Percentiles rank a stretch among this genome's conserved stretches.
These are phyloP conservation scores for Thryonomys swinderianus DNA, from an alignment of 2,113 vertebrate genomes.

Conservation along the genomic window DNA sequence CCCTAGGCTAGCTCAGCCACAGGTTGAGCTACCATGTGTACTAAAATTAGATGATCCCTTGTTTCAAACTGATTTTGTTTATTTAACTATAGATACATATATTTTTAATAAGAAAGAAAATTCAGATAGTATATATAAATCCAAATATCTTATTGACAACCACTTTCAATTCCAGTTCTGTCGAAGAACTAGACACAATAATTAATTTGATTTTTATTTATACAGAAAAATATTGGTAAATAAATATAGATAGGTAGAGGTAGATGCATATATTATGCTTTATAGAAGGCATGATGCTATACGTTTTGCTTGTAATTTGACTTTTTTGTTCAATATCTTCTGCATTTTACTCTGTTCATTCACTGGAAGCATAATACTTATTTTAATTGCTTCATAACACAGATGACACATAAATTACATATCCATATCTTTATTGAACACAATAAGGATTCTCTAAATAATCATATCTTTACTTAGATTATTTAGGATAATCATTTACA, in stretches of 20 bases:
- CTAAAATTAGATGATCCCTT: slow-evolving; percentile 29
- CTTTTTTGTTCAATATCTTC: neutral
- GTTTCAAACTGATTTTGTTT: slow-evolving; percentile 46
- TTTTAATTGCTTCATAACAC: neutral
- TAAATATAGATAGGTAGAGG: neutral
- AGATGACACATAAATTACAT: neutral
- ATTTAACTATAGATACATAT: slow-evolving; percentile 27
- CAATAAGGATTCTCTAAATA: neutral
- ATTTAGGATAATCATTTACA: neutral
- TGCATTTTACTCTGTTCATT: neutral
- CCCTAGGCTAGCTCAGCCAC: neutral
- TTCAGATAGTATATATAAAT: neutral
- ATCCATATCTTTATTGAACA: neutral
- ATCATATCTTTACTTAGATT: neutral
- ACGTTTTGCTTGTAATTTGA: neutral
- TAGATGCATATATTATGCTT: neutral
- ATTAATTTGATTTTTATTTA: neutral
- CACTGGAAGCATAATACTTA: neutral
- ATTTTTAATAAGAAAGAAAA: neutral
- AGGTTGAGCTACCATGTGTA: slow-evolving; percentile 29
- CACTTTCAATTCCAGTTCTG: neutral
- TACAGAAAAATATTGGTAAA: neutral
- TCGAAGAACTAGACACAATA: neutral
- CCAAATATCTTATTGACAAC: neutral
- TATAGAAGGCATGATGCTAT: neutral